Evolutionary conservation across 2,797 vertebrate genomes (phyloP), one percentile per base, ranked within the genome.

Genomic region (Catharus ustulatus): DNA sequence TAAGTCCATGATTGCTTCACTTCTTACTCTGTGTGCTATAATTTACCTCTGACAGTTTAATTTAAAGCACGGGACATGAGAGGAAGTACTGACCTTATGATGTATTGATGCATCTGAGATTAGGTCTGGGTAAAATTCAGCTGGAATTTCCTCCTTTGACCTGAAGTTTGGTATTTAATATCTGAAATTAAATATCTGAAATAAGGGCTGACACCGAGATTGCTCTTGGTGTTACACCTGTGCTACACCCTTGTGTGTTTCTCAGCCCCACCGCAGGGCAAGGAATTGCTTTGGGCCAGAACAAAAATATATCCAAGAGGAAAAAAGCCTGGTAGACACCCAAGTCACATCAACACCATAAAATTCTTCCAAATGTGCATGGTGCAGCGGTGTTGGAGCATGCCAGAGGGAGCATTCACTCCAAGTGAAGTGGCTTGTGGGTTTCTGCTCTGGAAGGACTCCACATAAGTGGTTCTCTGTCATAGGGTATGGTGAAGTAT

Each of bases 321-420:
- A 51, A 40, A 67, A 43, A 8, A 20, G 55, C 49, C 24, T n/a
- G 16, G 51, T 7, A 20, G 57, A 21, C 1, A 3, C 29, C 12
- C 20, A 16, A 29, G 30, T 38, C 4, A 0, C 13, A 19, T 20
- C 13, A 27, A 4, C 27, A 23, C 64, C 68, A 61, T 32, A 59
- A 14, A 49, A 27, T 9, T 20, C 72, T 64, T 36, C 54, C 0
- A 27, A 45, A 52, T 0, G 0, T 0, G 1, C 81, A 27, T 73
- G 48, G 2, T 20, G 81, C 13, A 3, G 57, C 14, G 1, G 34
- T 58, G 79, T 45, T 59, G 1, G 23, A 66, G 42, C 0, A 1
- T n/a, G 76, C 57, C 0, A 0, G 52, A 74, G 54, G 38, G 46
- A n/a, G 30, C 43, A 30, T 18, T 18, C 42, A 4, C 87, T 84